Conservation (phyloP, 35 echinoderm and acorn worm genomes). For the Holothuria glaberrima region DNA sequence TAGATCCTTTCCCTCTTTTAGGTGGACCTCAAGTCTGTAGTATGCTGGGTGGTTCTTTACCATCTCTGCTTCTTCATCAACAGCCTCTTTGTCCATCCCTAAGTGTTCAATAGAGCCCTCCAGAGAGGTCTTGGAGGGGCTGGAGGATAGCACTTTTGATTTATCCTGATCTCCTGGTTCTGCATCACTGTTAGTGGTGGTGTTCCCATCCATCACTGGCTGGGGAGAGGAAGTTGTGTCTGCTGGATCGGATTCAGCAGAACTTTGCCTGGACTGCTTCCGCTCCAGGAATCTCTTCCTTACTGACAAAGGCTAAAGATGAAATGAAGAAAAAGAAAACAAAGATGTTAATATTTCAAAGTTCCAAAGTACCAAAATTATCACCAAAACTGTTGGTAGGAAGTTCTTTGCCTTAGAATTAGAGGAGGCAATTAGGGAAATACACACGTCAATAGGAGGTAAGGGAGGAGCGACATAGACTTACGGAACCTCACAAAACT, state of each 20-base stretch:
- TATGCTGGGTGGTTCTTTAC: conserved; percentile 58
- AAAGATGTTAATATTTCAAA: background rate
- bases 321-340: conserved; percentile 10
- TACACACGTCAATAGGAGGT: no score
- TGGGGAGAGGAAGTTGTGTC: background rate
- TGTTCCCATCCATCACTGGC: conserved; percentile 32
- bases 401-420: no score
- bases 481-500: no score
- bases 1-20: conserved; percentile 87
- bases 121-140: background rate
- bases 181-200: background rate
- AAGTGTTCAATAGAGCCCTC: conserved; percentile 7
- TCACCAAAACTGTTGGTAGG: no score
- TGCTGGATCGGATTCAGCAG: conserved; percentile 26
- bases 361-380: no score
- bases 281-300: conserved; percentile 69
- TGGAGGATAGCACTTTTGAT: background rate
- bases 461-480: no score
- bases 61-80: conserved; percentile 40
- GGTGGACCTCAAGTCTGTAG: conserved; percentile 85
- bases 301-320: conserved; percentile 59
- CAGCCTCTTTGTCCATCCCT: background rate
- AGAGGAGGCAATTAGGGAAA: no score
- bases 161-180: conserved; percentile 32
- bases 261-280: conserved; percentile 55